Conservation (phyloP, 2,888 invertebrate species). For the Empis livida region DNA sequence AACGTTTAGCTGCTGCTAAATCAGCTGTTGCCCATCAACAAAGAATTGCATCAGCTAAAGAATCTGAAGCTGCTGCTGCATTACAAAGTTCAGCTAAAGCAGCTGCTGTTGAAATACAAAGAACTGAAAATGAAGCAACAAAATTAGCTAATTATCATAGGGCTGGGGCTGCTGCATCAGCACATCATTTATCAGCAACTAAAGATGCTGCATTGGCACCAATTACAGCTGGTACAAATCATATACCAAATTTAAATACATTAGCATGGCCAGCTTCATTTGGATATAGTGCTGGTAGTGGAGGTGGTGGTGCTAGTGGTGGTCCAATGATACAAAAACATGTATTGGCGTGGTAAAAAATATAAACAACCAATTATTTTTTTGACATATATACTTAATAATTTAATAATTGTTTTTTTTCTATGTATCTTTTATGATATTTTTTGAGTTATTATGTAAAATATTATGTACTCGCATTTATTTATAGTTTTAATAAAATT, state of each 20-base stretch:
- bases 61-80: slow-evolving; percentile 53
- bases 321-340: neutral
- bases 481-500: too few relatives aligned
- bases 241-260: slow-evolving; percentile 24
- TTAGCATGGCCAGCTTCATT: neutral
- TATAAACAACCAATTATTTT: too few relatives aligned
- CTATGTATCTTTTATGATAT: too few relatives aligned
- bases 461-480: too few relatives aligned
- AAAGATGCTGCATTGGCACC: slow-evolving; percentile 43
- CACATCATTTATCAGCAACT: slow-evolving; percentile 45
- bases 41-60: slow-evolving; percentile 55
- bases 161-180: slow-evolving; percentile 42
- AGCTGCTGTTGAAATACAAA: slow-evolving; percentile 56
- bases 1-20: slow-evolving; percentile 55
- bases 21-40: slow-evolving; percentile 58
- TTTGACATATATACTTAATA: too few relatives aligned
- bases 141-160: slow-evolving; percentile 48
- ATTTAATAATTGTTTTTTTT: too few relatives aligned
- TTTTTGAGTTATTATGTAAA: too few relatives aligned
- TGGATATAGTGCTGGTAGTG: neutral
- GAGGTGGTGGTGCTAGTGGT: neutral
- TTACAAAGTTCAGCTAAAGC: slow-evolving; percentile 50
- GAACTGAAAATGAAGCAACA: slow-evolving; percentile 47
- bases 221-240: slow-evolving; percentile 30
- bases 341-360: too few relatives aligned